Conservation (phyloP, 2,113 vertebrate species). For the Leptobrachium leishanense region DNA sequence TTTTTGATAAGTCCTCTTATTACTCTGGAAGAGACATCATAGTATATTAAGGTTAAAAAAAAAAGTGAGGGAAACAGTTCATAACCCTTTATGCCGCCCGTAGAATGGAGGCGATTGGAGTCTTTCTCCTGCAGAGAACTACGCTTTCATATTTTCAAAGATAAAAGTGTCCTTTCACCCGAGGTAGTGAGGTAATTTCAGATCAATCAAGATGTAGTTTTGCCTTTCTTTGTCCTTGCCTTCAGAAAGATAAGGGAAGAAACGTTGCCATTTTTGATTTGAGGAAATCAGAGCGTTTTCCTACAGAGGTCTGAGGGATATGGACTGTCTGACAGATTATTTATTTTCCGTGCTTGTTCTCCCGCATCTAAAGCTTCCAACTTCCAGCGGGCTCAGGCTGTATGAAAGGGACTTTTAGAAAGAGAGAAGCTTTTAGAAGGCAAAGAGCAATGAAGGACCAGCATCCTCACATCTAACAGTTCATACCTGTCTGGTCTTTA, state of each 20-base stretch:
- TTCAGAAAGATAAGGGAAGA: conserved; percentile 28
- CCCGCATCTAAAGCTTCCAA: conserved; percentile 29
- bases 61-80: not conserved
- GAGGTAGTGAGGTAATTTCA: conserved; percentile 42
- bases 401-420: conserved; percentile 21
- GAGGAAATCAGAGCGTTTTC: conserved; percentile 28
- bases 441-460: conserved; percentile 4
- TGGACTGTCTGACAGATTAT: conserved; percentile 27
- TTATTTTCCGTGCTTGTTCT: conserved; percentile 33
- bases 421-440: not conserved
- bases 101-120: conserved; percentile 39
- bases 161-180: conserved; percentile 47
- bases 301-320: conserved; percentile 16
- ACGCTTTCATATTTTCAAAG: conserved; percentile 34
- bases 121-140: conserved; percentile 39
- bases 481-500: not conserved
- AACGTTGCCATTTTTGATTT: conserved; percentile 38
- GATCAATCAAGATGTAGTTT: conserved; percentile 45
- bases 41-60: conserved; percentile 36
- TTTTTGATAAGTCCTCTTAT: conserved; percentile 24
- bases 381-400: conserved; percentile 30
- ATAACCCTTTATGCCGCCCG: conserved; percentile 35
- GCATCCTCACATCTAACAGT: not conserved
- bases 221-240: conserved; percentile 37
- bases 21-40: conserved; percentile 16